Percentiles rank a stretch among this genome's conserved stretches.
Evolutionary conservation across 2,888 invertebrate genomes (phyloP).

Genomic region (Tortricodes alternella): DNA sequence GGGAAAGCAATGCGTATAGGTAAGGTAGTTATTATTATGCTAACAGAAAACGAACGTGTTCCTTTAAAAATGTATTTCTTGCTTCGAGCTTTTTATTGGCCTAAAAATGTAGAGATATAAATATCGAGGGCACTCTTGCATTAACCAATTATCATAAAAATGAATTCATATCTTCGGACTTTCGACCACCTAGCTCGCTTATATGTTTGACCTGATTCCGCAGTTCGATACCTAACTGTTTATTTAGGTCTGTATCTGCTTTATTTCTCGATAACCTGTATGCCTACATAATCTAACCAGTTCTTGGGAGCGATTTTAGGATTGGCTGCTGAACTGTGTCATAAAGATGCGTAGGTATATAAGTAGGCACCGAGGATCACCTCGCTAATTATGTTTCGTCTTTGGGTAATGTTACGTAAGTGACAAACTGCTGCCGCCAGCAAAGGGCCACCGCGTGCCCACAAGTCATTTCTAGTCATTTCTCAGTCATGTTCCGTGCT

Average conservation of each 20-base stretch:
- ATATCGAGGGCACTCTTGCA: neutral
- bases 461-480: too few species aligned
- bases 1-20: too few species aligned
- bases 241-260: slow-evolving; percentile 15
- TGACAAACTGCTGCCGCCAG: too few species aligned
- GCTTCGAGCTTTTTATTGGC: neutral
- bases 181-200: neutral
- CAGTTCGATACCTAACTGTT: neutral
- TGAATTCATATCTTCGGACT: neutral
- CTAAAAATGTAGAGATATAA: neutral
- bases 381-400: too few species aligned
- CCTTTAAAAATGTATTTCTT: neutral
- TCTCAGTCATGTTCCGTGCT: too few species aligned
- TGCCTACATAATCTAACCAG: neutral
- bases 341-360: neutral
- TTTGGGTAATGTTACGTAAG: too few species aligned
- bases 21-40: too few species aligned
- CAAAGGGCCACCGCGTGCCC: too few species aligned
- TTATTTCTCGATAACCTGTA: slow-evolving; percentile 15
- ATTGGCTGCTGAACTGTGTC: neutral
- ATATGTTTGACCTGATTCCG: neutral
- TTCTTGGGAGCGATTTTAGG: neutral
- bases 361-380: too few species aligned
- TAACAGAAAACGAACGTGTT: too few species aligned
- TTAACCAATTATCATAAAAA: slow-evolving; percentile 6